Evolutionary conservation across 2,888 invertebrate species (phyloP), one percentile per base, ranked within the genome.

Genomic region (Diloba caeruleocephala): DNA sequence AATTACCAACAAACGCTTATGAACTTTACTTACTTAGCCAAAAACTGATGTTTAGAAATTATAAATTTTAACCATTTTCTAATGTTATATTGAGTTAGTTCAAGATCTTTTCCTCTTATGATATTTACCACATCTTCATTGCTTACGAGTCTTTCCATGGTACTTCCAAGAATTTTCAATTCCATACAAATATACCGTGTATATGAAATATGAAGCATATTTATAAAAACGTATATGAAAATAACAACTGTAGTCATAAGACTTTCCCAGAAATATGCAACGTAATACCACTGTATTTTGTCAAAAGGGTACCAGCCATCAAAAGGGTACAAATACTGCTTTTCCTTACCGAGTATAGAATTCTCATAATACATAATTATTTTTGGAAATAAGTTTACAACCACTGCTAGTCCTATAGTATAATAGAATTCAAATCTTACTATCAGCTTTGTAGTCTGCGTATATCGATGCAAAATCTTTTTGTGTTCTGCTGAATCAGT

Each of bases 231-330:
- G 33, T 82, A 89, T 1, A 88, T 69, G 15, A 70, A 78, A 37
- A 91, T 81, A 3, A 92, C 87, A 0, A 87, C 36, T 1, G 78
- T 82, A 0, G 90, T 89, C 82, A 88, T 87, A 1, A 82, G 72
- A 44, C 85, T 77, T 62, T 92, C 92, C 89, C 90, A 90, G 2
- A 81, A 33, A 21, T 91, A 92, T 1, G 74, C 82, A n/a, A 65
- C 52, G 29, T 81, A 80, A 63, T 88, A 92, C 86, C 85, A 90
- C 53, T 84, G 74, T 0, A 83, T 69, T 70, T 89, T 90, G 51
- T 90, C 84, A 44, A 91, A 91, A 8, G 91, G 92, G 52, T 92
- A 92, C 90, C 90, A 90, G 4, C 87, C 90, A 52, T 90, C 89
- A 29, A 86, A 86, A 0, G 91, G 92, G 43, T 86, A 90, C 5